Conservation (phyloP, 2,797 vertebrate species). For the Xenentodon cancila region DNA sequence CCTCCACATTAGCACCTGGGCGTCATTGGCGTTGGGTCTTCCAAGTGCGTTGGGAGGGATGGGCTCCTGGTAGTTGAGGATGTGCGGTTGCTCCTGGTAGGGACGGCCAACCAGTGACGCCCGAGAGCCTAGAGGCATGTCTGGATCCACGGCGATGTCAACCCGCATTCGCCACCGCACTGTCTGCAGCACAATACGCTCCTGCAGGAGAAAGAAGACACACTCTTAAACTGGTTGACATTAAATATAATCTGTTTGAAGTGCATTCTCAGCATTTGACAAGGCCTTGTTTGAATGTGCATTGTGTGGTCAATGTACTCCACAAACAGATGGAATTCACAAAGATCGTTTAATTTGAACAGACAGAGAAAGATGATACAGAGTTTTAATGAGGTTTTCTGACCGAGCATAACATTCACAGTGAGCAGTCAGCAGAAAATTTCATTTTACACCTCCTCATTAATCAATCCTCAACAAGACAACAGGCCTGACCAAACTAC, state of each 20-base stretch:
- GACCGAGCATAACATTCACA: not conserved
- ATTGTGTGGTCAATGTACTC: no score
- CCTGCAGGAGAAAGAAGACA: slow-evolving; percentile 59
- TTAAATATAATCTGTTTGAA: not conserved
- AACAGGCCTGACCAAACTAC: no score
- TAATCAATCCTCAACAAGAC: not conserved
- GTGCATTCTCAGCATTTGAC: not conserved
- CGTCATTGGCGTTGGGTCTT: slow-evolving; percentile 97
- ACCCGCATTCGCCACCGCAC: slow-evolving; percentile 99
- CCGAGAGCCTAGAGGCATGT: slow-evolving; percentile 92
- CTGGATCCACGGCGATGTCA: slow-evolving; percentile 95
- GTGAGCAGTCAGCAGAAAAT: not conserved
- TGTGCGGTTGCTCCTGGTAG: slow-evolving; percentile 97
- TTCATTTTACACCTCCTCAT: no score
- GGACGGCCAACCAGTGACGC: slow-evolving; percentile 92
- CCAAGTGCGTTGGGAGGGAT: slow-evolving; percentile 96
- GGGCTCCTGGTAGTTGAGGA: slow-evolving; percentile 97
- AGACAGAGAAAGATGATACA: not conserved
- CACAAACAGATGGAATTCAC: not conserved
- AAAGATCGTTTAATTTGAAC: not conserved
- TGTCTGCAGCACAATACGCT: slow-evolving; percentile 96
- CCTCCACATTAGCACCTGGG: slow-evolving; percentile 99
- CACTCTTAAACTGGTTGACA: not conserved
- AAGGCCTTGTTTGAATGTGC: not conserved
- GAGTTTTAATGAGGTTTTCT: not conserved